phyloP scores from a whole-genome alignment of 2,797 vertebrate genomes.

The Coccyzus lansbergi region DNA sequence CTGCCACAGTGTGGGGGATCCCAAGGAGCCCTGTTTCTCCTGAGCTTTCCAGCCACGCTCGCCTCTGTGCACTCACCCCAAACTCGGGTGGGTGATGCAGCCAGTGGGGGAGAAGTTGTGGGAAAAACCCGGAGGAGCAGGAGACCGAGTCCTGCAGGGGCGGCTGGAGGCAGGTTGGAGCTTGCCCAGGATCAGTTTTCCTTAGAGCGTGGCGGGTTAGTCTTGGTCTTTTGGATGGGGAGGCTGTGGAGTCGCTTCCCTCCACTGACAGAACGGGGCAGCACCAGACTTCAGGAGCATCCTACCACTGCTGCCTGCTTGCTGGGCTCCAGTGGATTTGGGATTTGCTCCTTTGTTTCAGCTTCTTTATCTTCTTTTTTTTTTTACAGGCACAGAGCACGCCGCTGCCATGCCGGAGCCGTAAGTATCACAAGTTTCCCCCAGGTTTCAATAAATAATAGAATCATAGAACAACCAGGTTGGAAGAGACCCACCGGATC shows the following conservation, averaged over 20 bases:
- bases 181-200: neutral
- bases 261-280: neutral
- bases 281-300: neutral
- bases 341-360: neutral
- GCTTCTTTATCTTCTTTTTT: neutral
- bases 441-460: fast-evolving
- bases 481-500: too few relatives aligned
- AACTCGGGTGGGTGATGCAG: neutral
- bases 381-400: conserved; percentile 1
- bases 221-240: fast-evolving
- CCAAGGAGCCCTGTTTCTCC: neutral
- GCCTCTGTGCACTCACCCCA: fast-evolving
- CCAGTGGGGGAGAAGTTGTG: neutral
- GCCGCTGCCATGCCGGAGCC: conserved; percentile 75
- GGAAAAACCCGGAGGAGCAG: neutral
- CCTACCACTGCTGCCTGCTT: fast-evolving
- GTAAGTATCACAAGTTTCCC: conserved; percentile 61
- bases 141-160: neutral
- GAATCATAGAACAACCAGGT: too few relatives aligned
- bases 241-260: neutral
- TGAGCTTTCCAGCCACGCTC: neutral
- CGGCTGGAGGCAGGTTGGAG: neutral
- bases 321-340: fast-evolving
- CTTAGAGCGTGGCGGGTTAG: fast-evolving
- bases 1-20: fast-evolving